phyloP scores from a whole-genome alignment of 2,797 vertebrate species.

The Pterois miles region DNA sequence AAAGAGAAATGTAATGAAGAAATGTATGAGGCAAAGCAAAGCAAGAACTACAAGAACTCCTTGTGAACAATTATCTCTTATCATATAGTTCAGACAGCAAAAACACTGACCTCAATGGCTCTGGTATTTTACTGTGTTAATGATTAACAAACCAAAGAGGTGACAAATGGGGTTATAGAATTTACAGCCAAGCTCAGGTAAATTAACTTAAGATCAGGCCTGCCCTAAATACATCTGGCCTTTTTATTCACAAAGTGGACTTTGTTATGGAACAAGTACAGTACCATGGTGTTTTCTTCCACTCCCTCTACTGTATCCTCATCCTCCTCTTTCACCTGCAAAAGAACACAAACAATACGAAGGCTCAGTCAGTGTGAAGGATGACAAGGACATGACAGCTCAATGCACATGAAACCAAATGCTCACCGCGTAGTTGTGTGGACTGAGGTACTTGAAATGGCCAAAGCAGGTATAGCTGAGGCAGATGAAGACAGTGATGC shows the following conservation, averaged over 20 bases:
- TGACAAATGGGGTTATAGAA: constrained; percentile 9
- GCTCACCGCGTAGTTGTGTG: constrained; percentile 90
- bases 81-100: neutral
- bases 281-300: constrained; percentile 64
- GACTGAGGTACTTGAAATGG: constrained; percentile 92
- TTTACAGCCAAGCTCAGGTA: neutral
- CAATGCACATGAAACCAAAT: neutral
- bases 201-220: neutral
- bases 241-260: constrained; percentile 2
- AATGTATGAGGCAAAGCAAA: neutral
- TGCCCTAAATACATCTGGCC: constrained; percentile 6
- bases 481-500: constrained; percentile 86
- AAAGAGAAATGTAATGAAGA: neutral
- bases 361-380: neutral
- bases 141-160: constrained; percentile 5
- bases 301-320: constrained; percentile 52
- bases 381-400: neutral
- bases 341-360: constrained; percentile 14
- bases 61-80: neutral
- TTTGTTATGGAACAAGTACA: constrained; percentile 13
- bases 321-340: constrained; percentile 77
- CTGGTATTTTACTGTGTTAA: constrained; percentile 11
- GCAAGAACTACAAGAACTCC: neutral
- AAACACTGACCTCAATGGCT: neutral
- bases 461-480: constrained; percentile 90